Percentiles rank a stretch among this genome's conserved stretches.
phyloP scores from a whole-genome alignment of 2,888 invertebrate species.

The Alviniconcha strummeri region DNA sequence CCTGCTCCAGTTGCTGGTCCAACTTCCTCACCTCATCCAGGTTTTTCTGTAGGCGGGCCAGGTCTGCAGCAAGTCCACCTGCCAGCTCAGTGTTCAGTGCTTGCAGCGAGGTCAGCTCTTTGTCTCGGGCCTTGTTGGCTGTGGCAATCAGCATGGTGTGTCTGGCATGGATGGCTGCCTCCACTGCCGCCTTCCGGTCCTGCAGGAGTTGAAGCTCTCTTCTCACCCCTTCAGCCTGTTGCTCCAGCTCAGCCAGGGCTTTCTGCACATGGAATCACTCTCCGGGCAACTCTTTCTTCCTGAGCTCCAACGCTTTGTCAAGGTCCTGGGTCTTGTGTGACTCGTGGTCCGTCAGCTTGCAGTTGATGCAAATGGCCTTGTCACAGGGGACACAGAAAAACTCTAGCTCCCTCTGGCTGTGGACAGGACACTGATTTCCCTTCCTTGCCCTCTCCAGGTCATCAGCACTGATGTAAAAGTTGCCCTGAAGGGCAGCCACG shows the following conservation, averaged over 20 bases:
- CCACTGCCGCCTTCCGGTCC: not conserved
- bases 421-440: not conserved
- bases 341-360: not conserved
- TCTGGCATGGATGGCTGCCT: not conserved
- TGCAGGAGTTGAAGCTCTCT: too few species aligned
- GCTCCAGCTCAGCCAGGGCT: not conserved
- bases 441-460: conserved; percentile 11
- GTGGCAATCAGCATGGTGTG: not conserved
- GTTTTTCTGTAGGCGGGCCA: not conserved
- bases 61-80: not conserved
- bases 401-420: not conserved
- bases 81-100: not conserved
- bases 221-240: not conserved
- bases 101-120: not conserved
- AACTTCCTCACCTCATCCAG: not conserved
- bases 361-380: not conserved
- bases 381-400: not conserved
- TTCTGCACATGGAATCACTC: not conserved
- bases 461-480: conserved; percentile 42
- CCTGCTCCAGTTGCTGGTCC: not conserved
- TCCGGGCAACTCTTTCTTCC: not conserved
- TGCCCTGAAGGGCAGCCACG: conserved; percentile 59
- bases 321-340: not conserved
- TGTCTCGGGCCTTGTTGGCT: too few species aligned
- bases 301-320: not conserved